Evolutionary conservation across 2,888 invertebrate genomes (phyloP), one percentile per base, ranked within the genome.

Genomic region (Laothoe populi): DNA sequence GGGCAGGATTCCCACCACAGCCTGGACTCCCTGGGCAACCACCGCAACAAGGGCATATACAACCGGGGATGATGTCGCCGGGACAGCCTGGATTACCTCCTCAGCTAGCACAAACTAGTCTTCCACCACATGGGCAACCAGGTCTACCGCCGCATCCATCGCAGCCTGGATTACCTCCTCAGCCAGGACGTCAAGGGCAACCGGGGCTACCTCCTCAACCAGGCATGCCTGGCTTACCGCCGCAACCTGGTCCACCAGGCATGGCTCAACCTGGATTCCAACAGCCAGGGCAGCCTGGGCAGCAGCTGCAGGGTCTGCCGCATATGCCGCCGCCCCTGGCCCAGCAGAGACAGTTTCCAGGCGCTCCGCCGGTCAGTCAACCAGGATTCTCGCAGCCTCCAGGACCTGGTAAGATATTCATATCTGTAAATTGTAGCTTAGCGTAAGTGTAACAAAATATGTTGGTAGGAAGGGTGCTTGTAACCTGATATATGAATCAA

Each of bases 241-340:
- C 68, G 60, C 74, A 76, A 44, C 68, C 75, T 3, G 71, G 74
- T 16, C 60, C 66, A 59, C n/a, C n/a, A n/a, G n/a, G n/a, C n/a
- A n/a, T n/a, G n/a, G n/a, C n/a, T n/a, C n/a, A n/a, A n/a, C 26
- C 73, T 61, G 67, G 67, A 58, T 72, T 57, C 66, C n/a, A n/a
- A n/a, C n/a, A n/a, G 60, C 31, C 73, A 62, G 67, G 67, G 19
- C 66, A 64, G 35, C 69, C 63, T 2, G 67, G 65, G 35, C 70
- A 68, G 35, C 82, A 84, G 2, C 83, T 88, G 74, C 71, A 81
- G 1, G 86, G 90, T 0, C 70, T 86, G 3, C 85, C 84, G 0
- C 91, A 92, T 64, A 93, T 93, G 92, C 93, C 92, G 0, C 94
- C 94, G 1, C 92, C 93, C 0, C 59, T 86, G 38, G 65, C 74